phyloP scores from a whole-genome alignment of 2,797 vertebrate genomes.

The Erethizon dorsatum region DNA sequence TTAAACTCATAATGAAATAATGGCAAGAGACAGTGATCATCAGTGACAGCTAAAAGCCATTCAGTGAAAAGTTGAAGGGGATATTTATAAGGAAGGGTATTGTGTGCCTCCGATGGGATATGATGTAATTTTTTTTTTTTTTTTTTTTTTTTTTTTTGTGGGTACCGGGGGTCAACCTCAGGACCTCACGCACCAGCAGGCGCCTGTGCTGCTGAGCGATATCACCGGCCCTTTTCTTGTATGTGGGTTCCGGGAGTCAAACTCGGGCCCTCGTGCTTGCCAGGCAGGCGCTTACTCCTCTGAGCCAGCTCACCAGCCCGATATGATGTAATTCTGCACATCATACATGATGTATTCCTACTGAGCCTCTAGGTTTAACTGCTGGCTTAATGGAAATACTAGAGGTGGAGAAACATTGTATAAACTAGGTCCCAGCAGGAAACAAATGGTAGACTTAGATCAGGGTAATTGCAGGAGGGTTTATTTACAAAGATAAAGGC shows the following conservation, averaged over 20 bases:
- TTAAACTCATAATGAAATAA: slow-evolving; percentile 1
- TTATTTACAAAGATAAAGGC: background rate
- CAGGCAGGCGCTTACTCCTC: too few relatives aligned
- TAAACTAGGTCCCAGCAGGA: background rate
- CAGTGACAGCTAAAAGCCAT: background rate
- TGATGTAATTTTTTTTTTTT: too few relatives aligned
- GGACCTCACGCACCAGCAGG: too few relatives aligned
- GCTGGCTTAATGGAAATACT: background rate
- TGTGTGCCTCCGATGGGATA: background rate
- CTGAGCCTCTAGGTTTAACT: background rate
- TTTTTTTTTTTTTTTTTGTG: too few relatives aligned
- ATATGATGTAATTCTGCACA: background rate
- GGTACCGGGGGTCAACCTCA: too few relatives aligned
- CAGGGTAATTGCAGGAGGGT: background rate
- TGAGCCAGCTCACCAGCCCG: too few relatives aligned
- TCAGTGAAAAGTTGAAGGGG: background rate
- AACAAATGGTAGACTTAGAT: background rate
- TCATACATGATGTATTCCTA: background rate
- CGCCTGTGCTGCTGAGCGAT: too few relatives aligned
- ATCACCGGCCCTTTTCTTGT: too few relatives aligned
- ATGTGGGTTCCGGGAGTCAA: too few relatives aligned
- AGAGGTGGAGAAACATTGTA: background rate
- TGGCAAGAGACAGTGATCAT: background rate
- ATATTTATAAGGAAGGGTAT: background rate
- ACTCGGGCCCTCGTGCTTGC: too few relatives aligned